A percentile compares a stretch with the other conserved stretches of the same genome.
Evolutionary conservation across 2,888 invertebrate genomes (phyloP).

Genomic region (Drosophila neutralis): DNA sequence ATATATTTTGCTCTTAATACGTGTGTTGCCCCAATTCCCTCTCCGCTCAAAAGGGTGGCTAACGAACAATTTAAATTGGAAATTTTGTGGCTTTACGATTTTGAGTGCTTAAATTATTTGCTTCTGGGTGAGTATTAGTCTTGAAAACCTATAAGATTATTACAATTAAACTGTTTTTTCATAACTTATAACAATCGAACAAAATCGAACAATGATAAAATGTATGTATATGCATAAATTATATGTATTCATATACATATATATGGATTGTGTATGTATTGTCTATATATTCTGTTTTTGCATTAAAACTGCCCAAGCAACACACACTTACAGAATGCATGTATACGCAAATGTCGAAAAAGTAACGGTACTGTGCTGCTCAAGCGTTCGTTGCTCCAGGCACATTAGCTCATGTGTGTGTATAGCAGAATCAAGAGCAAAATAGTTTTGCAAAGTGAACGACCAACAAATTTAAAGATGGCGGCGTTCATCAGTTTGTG

Average conservation of each 20-base stretch:
- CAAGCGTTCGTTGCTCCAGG: slow-evolving; percentile 56
- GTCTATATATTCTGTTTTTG: neutral
- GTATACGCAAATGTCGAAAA: slow-evolving; percentile 20
- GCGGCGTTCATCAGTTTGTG: slow-evolving; percentile 25
- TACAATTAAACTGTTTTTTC: neutral
- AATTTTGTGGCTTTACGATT: slow-evolving; percentile 20
- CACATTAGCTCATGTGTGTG: neutral
- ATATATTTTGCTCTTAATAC: slow-evolving; percentile 34
- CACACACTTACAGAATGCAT: neutral
- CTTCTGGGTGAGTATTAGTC: slow-evolving; percentile 11
- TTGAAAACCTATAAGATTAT: neutral
- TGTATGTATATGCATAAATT: neutral
- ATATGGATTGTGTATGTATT: slow-evolving; percentile 2
- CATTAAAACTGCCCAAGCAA: neutral
- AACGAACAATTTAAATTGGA: slow-evolving; percentile 16
- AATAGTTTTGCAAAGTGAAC: slow-evolving; percentile 45
- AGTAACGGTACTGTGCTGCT: slow-evolving; percentile 41
- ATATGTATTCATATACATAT: slow-evolving; percentile 2
- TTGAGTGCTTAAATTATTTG: slow-evolving; percentile 12
- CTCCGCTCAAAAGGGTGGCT: slow-evolving; percentile 10
- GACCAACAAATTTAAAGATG: slow-evolving; percentile 55
- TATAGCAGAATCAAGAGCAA: slow-evolving; percentile 20
- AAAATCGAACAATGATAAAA: neutral
- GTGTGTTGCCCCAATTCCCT: slow-evolving; percentile 33
- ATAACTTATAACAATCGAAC: neutral